A percentile compares a stretch with the other conserved stretches of the same genome.
Conservation (phyloP, 2,113 vertebrate genomes). For the Saccopteryx bilineata region DNA sequence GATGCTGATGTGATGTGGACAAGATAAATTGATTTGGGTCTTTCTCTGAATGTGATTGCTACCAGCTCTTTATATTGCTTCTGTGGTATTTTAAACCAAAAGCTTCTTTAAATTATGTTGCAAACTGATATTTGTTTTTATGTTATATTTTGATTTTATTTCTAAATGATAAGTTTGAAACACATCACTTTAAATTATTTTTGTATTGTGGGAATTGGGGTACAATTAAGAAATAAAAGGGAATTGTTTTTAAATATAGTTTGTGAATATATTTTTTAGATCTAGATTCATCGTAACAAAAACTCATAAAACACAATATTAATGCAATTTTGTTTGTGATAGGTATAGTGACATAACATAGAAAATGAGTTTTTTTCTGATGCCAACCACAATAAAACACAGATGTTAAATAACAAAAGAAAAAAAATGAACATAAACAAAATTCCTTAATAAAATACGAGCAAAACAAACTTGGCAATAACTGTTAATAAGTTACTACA, state of each 20-base stretch:
- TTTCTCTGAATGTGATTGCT: constrained; percentile 82
- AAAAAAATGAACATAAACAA: background rate
- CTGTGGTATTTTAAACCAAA: constrained; percentile 85
- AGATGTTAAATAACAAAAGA: background rate
- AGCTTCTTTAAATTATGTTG: constrained; percentile 87
- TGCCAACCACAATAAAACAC: constrained; percentile 85
- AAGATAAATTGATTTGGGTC: constrained; percentile 45
- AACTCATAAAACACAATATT: constrained; percentile 75
- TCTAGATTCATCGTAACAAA: constrained; percentile 80
- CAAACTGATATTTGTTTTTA: constrained; percentile 81
- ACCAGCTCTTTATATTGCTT: constrained; percentile 88
- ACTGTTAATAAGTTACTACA: background rate
- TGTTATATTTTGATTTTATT: constrained; percentile 75
- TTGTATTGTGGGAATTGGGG: constrained; percentile 83
- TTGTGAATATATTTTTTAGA: constrained; percentile 86
- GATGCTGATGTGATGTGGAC: background rate
- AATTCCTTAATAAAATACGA: background rate
- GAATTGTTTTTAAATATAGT: constrained; percentile 85
- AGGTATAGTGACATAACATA: constrained; percentile 79
- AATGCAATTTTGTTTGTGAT: constrained; percentile 80
- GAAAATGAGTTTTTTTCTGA: constrained; percentile 82
- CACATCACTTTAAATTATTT: constrained; percentile 85
- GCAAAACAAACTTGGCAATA: background rate
- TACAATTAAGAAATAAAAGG: constrained; percentile 85
- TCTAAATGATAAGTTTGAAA: constrained; percentile 81